These are phyloP conservation scores for Biston stratarius DNA, from an alignment of 2,888 invertebrate genomes.

Conservation along the genomic window DNA sequence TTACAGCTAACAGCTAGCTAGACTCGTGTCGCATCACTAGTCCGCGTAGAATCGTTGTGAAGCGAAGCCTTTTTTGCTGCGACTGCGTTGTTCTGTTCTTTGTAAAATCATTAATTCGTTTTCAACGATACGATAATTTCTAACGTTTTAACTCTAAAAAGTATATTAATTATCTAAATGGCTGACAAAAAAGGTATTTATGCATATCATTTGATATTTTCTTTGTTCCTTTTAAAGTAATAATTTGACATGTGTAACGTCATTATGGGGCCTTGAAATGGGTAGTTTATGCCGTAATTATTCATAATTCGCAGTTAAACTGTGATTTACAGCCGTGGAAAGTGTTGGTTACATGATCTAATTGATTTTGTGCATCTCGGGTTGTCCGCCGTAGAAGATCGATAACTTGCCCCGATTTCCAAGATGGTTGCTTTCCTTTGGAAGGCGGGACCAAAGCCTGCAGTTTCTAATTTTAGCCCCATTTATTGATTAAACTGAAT, in stretches of 20 bases:
- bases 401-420: slow-evolving; percentile 64
- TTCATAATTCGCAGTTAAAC: slow-evolving; percentile 38
- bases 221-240: slow-evolving; percentile 73
- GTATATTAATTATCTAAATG: slow-evolving; percentile 74
- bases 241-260: slow-evolving; percentile 82
- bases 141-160: slow-evolving; percentile 62
- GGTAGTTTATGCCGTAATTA: slow-evolving; percentile 51
- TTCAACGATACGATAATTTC: slow-evolving; percentile 59
- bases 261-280: slow-evolving; percentile 61
- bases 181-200: slow-evolving; percentile 87
- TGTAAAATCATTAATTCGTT: slow-evolving; percentile 51
- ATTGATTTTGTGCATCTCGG: slow-evolving; percentile 25
- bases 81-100: slow-evolving; percentile 61
- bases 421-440: slow-evolving; percentile 74
- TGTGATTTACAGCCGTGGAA: slow-evolving; percentile 21
- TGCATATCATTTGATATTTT: slow-evolving; percentile 65
- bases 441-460: slow-evolving; percentile 52
- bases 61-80: slow-evolving; percentile 64
- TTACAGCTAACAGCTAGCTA: background rate
- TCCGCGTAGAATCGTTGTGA: slow-evolving; percentile 60
- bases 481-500: slow-evolving; percentile 46
- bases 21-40: slow-evolving; percentile 54
- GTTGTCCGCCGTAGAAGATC: slow-evolving; percentile 52
- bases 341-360: slow-evolving; percentile 10
- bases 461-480: slow-evolving; percentile 58